Evolutionary conservation across 2,113 vertebrate genomes (phyloP), one percentile per base, ranked within the genome.

Genomic region (Otocyon megalotis): DNA sequence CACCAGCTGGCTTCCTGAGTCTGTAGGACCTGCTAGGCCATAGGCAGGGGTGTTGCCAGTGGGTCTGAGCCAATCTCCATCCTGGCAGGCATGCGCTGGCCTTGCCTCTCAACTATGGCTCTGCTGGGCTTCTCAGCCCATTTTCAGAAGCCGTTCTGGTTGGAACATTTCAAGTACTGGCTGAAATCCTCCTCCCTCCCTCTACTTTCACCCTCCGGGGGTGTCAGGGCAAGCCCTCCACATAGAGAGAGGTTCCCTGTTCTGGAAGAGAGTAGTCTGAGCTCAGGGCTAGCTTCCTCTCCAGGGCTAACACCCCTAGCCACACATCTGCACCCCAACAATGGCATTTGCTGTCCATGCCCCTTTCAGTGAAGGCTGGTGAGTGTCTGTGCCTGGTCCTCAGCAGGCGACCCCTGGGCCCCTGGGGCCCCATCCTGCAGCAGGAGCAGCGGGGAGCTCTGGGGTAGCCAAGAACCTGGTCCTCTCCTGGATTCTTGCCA

Each of bases 241-340:
- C 1, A 3, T 16, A 11, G 35, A 80, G 79, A 77, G 26, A 81
- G 43, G 5, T 20, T 22, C 58, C 53, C 37, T 37, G 3, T 14
- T 32, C 63, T 83, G n/a, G 15, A 37, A 50, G 53, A 13, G 17
- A 17, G 9, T 3, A 10, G 13, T 8, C 8, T 6, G 17, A 16
- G 13, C 43, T 19, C 0, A 1, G 1, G 9, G 15, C 9, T 3
- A 28, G 26, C 5, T 3, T 13, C 43, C 5, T 37, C 54, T 28
- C 19, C 32, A 19, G 10, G 28, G 28, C 24, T 4, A 12, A 37
- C 0, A 3, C 20, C 62, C 26, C 63, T 6, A 0, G 84, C 60
- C 2, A 3, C 28, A 30, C 20, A 35, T 85, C 72, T 13, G 32
- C 35, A 32, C 7, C 35, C 9, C 0, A 8, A 19, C 1, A 0